These are phyloP conservation scores for Percopsis omiscomaycus DNA, from an alignment of 2,797 vertebrate genomes.

Conservation along the genomic window DNA sequence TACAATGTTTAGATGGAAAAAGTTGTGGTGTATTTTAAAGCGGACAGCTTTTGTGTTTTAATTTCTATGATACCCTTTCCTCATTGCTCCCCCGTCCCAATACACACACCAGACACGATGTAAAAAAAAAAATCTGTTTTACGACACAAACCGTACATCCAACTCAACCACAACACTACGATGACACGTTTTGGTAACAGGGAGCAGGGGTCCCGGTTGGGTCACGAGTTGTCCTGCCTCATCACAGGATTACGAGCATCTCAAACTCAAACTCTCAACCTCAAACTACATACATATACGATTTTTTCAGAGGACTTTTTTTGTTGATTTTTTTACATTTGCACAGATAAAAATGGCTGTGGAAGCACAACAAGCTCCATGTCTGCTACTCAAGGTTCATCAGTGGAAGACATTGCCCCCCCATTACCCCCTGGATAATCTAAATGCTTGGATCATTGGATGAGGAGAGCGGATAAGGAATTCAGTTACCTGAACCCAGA, in stretches of 20 bases:
- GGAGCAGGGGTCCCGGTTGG: neutral
- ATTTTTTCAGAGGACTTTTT: neutral
- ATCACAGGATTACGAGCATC: constrained; percentile 3
- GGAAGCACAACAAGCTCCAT: neutral
- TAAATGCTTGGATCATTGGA: constrained; percentile 6
- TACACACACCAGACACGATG: constrained; percentile 46
- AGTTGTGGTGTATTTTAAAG: constrained; percentile 44
- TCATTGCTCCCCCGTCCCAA: neutral
- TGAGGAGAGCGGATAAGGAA: neutral
- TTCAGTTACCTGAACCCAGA: too few relatives aligned
- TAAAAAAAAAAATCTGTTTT: constrained; percentile 64
- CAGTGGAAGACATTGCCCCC: constrained; percentile 42
- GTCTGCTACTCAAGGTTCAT: constrained; percentile 15
- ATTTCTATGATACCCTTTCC: constrained; percentile 41
- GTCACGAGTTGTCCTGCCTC: constrained; percentile 36
- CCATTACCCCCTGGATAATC: neutral
- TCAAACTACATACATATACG: neutral
- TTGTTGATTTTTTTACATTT: neutral
- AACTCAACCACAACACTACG: constrained; percentile 71
- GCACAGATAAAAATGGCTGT: neutral
- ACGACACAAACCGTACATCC: constrained; percentile 70
- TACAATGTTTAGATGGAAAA: constrained; percentile 54
- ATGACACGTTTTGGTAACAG: constrained; percentile 68
- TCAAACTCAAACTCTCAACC: neutral
- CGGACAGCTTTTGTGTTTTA: constrained; percentile 55